Base-by-base conservation (phyloP, 2,797 vertebrate genomes). In the Gephyroberyx darwinii region DNA sequence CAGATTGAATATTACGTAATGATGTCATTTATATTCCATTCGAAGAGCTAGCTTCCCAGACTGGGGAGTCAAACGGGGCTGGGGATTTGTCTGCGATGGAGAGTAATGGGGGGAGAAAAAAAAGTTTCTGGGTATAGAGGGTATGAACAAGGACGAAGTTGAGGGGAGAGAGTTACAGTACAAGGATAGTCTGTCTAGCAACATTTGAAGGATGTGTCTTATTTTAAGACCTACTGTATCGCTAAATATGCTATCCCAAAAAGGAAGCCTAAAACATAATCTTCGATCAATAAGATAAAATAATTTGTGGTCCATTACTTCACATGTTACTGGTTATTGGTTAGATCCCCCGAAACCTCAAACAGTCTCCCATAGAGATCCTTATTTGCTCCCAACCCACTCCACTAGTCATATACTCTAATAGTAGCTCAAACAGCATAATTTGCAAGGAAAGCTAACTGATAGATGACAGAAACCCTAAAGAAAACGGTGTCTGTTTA, bases 1-100 rank as follows among this genome's bases (percentile, higher is more conserved):
- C 88, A 89, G 92, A 94, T 93, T 92, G 92, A 93, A 93, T 91
- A 93, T 93, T 92, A 93, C 86, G 77, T 92, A 93, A 93, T 92
- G 84, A 91, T 91, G 90, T 90, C 84, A 92, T 93, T 94, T 92
- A 93, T 94, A 93, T 92, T 93, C 91, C 84, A 85, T 90, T 90
- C 85, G 45, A 86, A 88, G 85, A 84, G 85, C 85, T 80, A 45
- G 82, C 81, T 82, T 85, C 77, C 76, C 72, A 87, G 85, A 82
- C 82, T 57, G 76, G 83, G 73, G 77, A 82, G 75, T 88, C 82
- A 78, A 77, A 81, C 62, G 65, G 85, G 84, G 84, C 80, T 60
- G 80, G 77, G 90, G 84, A 88, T 89, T 87, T 89, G 88, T 89
- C 84, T 78, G 76, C 69, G 82, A 87, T 80, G 69, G 75, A 86